Base-by-base conservation (phyloP, 2,113 vertebrate genomes). In the Ovis canadensis region DNA sequence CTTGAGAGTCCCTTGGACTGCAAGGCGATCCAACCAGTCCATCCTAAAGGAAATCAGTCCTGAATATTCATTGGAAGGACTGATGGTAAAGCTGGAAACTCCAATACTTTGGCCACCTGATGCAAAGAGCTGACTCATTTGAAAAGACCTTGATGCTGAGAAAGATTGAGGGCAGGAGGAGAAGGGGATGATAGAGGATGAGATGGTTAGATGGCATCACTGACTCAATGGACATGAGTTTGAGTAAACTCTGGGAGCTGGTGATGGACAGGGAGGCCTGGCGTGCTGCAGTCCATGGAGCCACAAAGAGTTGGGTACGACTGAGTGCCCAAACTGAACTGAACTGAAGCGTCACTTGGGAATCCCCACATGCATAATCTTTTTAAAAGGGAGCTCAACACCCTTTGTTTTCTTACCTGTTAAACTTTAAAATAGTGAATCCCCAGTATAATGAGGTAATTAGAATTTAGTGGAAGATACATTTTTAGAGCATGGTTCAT, bases 401-500 rank as follows among this genome's bases (percentile, higher is more conserved):
- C 3, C 14, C 33, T 90, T 92, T 62, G 14, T 59, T 85, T 67
- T 91, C 33, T 40, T 23, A 74, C 13, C 12, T 40, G 17, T 87
- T 93, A 71, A 93, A 80, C 13, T 96, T 97, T 88, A 90, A 80
- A 94, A 67, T 81, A 93, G 59, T 85, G 23, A n/a, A 33, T 96
- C 81, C 33, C 15, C 0, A 88, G 67, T 40, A 86, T 59, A 87
- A 60, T 64, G 60, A 67, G n/a, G 10, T 71, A 45, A 85, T 77
- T 90, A 80, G 45, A 90, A 80, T 60, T 94, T 93, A 50, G 54
- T 82, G 82, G 59, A 80, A 83, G n/a, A 48, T 67, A 43, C 2
- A 78, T 43, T 88, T 90, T 91, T 83, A 74, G 43, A 91, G 43
- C 33, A 52, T 27, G 52, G 31, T 64, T 90, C 36, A 95, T 71